Evolutionary conservation across 2,888 invertebrate species (phyloP).

Genomic region (Drosophila neotestacea): DNA sequence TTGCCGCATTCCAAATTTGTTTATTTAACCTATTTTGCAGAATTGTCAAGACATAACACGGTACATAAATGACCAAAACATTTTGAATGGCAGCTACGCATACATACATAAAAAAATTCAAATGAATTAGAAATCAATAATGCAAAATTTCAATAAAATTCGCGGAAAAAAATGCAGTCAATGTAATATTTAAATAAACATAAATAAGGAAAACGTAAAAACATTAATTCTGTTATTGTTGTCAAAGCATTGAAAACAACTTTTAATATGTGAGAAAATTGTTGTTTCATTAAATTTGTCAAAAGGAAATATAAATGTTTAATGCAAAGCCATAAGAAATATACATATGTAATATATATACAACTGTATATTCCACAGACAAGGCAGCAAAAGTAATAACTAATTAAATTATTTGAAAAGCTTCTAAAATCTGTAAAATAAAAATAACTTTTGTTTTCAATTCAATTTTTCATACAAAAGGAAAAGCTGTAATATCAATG

Average conservation of each 20-base stretch:
- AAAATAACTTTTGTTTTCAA: conserved; percentile 27
- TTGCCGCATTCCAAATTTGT: neutral
- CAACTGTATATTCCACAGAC: conserved; percentile 43
- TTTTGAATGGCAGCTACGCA: conserved; percentile 59
- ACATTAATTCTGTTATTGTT: conserved; percentile 73
- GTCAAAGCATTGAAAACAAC: conserved; percentile 56
- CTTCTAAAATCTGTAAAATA: conserved; percentile 44
- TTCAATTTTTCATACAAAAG: conserved; percentile 18
- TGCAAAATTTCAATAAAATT: conserved; percentile 35
- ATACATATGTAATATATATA: conserved; percentile 44
- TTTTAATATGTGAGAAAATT: conserved; percentile 67
- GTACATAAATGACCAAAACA: conserved; percentile 44
- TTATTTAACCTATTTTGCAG: conserved; percentile 36
- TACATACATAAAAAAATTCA: conserved; percentile 48
- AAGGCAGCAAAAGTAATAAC: conserved; percentile 27
- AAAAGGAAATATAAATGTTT: conserved; percentile 65
- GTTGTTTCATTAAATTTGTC: conserved; percentile 78
- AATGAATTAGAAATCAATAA: conserved; percentile 24
- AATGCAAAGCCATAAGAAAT: conserved; percentile 41
- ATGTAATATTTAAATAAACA: conserved; percentile 50
- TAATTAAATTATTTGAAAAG: conserved; percentile 50
- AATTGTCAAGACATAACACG: conserved; percentile 44
- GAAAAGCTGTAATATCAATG: conserved; percentile 43
- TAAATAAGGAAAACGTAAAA: conserved; percentile 29
- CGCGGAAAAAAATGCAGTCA: neutral